Evolutionary conservation across 1,140 invertebrate genomes (phyloP).

Genomic region (Cotesia glomerata): DNA sequence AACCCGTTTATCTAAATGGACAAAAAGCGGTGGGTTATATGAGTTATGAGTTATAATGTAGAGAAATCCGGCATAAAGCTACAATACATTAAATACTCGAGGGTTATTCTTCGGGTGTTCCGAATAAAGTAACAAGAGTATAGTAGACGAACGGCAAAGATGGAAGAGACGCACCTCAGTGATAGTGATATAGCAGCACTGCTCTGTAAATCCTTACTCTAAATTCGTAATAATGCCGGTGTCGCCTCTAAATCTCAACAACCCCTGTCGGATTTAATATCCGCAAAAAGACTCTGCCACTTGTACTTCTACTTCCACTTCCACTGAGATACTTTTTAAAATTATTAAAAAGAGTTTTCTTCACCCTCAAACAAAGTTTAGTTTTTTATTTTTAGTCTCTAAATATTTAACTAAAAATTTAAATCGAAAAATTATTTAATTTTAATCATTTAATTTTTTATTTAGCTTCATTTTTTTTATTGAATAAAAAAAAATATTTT

Average conservation of each 20-base stretch:
- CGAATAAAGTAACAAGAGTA: background rate
- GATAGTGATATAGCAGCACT: background rate
- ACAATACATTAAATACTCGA: constrained; percentile 49
- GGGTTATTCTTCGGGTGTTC: constrained; percentile 9
- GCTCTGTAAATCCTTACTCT: background rate
- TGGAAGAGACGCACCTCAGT: background rate
- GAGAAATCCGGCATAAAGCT: constrained; percentile 40
- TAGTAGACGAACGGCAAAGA: background rate
- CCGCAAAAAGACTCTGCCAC: background rate
- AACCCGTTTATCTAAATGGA: too few species aligned
- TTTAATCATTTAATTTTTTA: too few species aligned
- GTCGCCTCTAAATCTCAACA: background rate
- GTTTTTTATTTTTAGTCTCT: too few species aligned
- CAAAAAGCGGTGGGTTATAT: too few species aligned
- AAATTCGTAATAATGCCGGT: background rate
- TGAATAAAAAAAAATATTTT: too few species aligned
- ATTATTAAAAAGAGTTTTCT: too few species aligned
- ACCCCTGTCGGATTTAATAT: background rate
- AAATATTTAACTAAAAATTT: constrained; percentile 51
- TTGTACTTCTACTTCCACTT: too few species aligned
- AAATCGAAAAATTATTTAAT: too few species aligned
- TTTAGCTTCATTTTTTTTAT: too few species aligned
- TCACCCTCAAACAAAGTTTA: too few species aligned
- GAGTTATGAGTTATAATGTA: background rate
- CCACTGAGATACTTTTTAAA: background rate